Evolutionary conservation across 2,113 vertebrate species (phyloP).

Genomic region (Lipotes vexillifer): DNA sequence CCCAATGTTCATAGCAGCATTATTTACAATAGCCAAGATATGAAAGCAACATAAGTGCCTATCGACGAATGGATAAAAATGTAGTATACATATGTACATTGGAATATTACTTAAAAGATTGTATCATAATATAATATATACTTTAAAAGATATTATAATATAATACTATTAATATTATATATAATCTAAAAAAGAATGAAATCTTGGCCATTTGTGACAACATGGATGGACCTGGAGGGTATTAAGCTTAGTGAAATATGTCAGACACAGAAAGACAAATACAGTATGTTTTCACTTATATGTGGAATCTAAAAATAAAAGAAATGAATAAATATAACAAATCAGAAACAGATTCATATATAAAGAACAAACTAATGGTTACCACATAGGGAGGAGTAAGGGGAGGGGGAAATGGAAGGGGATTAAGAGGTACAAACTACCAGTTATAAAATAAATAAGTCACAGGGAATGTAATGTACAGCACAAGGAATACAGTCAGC

Average conservation of each 20-base stretch:
- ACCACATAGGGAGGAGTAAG: background rate
- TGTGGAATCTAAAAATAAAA: background rate
- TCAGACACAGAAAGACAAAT: background rate
- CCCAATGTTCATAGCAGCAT: background rate
- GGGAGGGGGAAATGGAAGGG: background rate
- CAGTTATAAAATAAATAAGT: background rate
- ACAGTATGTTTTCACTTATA: background rate
- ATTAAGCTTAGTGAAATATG: background rate
- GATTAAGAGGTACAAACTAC: background rate
- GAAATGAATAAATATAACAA: background rate
- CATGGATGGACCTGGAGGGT: background rate
- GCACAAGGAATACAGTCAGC: background rate
- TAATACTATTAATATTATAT: background rate
- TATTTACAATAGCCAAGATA: background rate
- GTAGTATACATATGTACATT: background rate
- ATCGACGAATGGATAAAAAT: background rate
- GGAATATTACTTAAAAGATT: background rate
- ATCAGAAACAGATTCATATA: background rate
- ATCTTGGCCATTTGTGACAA: background rate
- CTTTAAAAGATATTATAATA: background rate
- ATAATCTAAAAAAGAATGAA: background rate
- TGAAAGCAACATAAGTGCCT: background rate
- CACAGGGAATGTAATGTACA: background rate
- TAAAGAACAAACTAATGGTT: background rate
- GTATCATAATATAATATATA: background rate